phyloP scores from a whole-genome alignment of 2,888 invertebrate species.

The Argyra leucocephala region DNA sequence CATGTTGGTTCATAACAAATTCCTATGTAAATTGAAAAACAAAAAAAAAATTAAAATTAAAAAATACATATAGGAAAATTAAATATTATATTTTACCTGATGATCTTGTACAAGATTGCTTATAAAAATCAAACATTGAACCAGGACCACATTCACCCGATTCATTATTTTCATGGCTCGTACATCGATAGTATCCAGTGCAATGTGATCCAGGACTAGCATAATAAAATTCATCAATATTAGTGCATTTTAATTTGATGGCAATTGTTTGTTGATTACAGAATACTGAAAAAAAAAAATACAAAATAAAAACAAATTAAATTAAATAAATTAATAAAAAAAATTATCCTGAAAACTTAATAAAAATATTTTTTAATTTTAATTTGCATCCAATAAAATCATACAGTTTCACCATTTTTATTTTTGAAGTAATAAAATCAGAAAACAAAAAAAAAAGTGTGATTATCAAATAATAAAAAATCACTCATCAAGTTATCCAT shows the following conservation, averaged over 20 bases:
- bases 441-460: no score
- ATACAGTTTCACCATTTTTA: no score
- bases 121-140: conserved; percentile 49
- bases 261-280: conserved; percentile 16
- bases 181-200: conserved; percentile 50
- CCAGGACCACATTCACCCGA: conserved; percentile 47
- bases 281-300: background rate
- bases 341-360: no score
- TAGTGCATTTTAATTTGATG: conserved; percentile 29
- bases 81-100: conserved; percentile 31
- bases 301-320: no score
- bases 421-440: no score
- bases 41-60: background rate
- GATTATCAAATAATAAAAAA: no score
- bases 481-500: no score
- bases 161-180: conserved; percentile 29
- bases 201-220: conserved; percentile 51
- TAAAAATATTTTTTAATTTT: no score
- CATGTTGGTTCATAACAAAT: conserved; percentile 54
- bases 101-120: conserved; percentile 47
- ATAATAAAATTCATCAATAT: conserved; percentile 37
- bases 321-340: no score
- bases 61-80: background rate
- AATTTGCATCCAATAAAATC: no score
- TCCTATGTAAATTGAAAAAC: conserved; percentile 31